A percentile compares a stretch with the other conserved stretches of the same genome.
Conservation (phyloP, 2,888 invertebrate species). For the Hydriomena furcata region DNA sequence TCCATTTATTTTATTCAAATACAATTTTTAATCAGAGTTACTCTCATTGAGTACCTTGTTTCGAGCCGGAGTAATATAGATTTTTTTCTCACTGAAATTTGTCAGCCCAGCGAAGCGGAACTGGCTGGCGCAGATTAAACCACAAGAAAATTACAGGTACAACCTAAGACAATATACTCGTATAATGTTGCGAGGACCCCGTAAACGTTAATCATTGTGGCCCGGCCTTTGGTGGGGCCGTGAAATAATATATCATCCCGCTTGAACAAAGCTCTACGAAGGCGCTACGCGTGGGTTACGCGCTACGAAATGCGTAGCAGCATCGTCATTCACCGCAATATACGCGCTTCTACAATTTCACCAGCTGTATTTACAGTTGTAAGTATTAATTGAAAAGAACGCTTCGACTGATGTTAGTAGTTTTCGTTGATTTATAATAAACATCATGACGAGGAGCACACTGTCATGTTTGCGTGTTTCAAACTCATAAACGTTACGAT, state of each 20-base stretch:
- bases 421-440: slow-evolving; percentile 27
- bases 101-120: slow-evolving; percentile 19
- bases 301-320: slow-evolving; percentile 48
- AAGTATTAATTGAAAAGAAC: slow-evolving; percentile 33
- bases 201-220: slow-evolving; percentile 47
- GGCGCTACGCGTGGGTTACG: slow-evolving; percentile 41
- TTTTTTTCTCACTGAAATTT: slow-evolving; percentile 14
- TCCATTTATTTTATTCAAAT: no score
- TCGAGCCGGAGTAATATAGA: background rate
- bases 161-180: no score
- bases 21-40: no score
- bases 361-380: slow-evolving; percentile 20
- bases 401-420: slow-evolving; percentile 18
- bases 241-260: slow-evolving; percentile 43
- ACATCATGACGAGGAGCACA: slow-evolving; percentile 32
- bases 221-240: slow-evolving; percentile 34
- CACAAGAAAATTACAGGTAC: slow-evolving; percentile 17
- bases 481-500: slow-evolving; percentile 39
- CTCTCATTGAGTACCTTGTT: no score
- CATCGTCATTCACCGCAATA: slow-evolving; percentile 4
- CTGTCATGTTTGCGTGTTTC: slow-evolving; percentile 41
- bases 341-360: background rate
- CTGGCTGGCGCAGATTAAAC: slow-evolving; percentile 14
- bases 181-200: slow-evolving; percentile 26
- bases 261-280: slow-evolving; percentile 42